Evolutionary conservation across 2,888 invertebrate species (phyloP), one percentile per base, ranked within the genome.

Genomic region (Sthenelais limicola): DNA sequence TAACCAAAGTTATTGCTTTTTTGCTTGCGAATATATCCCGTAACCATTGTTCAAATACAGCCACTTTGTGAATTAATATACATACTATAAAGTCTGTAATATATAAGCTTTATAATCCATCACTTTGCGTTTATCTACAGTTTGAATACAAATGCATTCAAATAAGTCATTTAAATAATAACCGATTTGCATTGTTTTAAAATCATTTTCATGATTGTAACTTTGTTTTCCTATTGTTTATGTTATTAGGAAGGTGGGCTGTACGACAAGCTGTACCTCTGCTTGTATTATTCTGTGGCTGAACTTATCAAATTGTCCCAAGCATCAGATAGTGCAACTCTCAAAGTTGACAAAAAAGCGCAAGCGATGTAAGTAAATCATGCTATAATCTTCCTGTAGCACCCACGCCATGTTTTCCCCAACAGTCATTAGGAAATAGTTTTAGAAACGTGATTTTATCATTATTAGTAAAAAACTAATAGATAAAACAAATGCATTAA

Each of bases 231-330:
- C 26, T 51, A 5, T 18, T 7, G 26, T 51, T 21, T 21, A 56
- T 28, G 7, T 56, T 79, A 77, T 4, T 77, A 86, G 83, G 82
- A 83, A 77, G 85, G 84, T n/a, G 85, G 86, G 0, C 76, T 87
- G 43, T 85, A 85, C 77, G 82, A 84, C 73, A 81, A 81, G 67
- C 78, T 86, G 47, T 86, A 85, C 75, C 76, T 85, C 71, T 82
- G 84, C 75, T 73, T 86, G 52, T 84, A 84, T 74, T 80, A 83
- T 73, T 81, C 81, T 15, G 81, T 85, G 28, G 79, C 82, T 24
- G 83, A 83, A 67, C 78, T 86, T 32, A 81, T 81, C 30, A 81
- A 80, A 75, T 77, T 84, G 3, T 28, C 74, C 0, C 74, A 72
- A 26, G 54, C 47, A 7, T 48, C 48, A 15, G 48, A 26, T n/a